Conservation (phyloP, 2,113 vertebrate species). For the Macroglossus sobrinus region DNA sequence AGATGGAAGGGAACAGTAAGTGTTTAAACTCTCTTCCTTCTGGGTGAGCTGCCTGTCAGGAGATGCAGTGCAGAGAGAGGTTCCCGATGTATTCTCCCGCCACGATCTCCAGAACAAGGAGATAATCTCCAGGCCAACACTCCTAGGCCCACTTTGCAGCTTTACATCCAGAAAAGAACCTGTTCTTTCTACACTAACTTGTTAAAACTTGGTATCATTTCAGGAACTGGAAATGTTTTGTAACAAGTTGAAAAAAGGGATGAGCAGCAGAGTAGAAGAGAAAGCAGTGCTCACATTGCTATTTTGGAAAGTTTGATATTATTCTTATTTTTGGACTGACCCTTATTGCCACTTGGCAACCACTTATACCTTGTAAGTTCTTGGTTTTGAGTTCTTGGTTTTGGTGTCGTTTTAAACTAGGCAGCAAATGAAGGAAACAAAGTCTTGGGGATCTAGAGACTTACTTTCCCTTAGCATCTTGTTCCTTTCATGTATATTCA, state of each 20-base stretch:
- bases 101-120: accelerated
- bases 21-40: background rate
- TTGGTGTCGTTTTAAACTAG: background rate
- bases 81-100: accelerated
- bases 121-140: no score
- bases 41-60: background rate
- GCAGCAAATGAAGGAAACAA: background rate
- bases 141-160: no score
- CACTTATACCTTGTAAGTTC: background rate
- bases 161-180: background rate
- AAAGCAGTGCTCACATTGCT: background rate
- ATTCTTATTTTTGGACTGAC: background rate
- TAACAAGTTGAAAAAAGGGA: background rate
- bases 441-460: conserved; percentile 16
- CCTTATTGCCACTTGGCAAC: background rate
- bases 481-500: conserved; percentile 59
- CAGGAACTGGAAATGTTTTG: background rate
- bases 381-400: background rate
- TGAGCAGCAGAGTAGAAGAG: background rate
- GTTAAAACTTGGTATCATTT: background rate
- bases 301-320: background rate
- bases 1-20: no score
- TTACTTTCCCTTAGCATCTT: background rate
- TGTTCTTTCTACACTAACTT: background rate
- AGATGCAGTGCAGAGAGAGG: background rate